Evolutionary conservation across 2,888 invertebrate species (phyloP).

Genomic region (Hypsopygia costalis): DNA sequence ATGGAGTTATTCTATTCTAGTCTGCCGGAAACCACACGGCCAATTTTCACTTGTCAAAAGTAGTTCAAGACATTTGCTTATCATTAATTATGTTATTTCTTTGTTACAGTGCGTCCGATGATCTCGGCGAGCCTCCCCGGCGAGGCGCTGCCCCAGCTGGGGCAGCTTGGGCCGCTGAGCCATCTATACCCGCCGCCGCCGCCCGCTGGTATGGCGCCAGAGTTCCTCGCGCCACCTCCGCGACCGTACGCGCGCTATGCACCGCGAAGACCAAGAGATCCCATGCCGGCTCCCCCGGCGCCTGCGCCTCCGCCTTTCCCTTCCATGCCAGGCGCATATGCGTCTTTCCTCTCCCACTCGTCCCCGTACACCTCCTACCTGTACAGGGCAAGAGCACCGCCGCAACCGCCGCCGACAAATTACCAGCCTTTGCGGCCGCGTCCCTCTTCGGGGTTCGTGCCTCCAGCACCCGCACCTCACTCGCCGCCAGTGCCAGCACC

Average conservation of each 20-base stretch:
- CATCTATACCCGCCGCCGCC: slow-evolving; percentile 79
- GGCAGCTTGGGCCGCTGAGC: slow-evolving; percentile 79
- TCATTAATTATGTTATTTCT: no score
- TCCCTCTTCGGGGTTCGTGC: slow-evolving; percentile 66
- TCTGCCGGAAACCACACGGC: no score
- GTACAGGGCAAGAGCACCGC: slow-evolving; percentile 64
- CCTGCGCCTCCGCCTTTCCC: slow-evolving; percentile 49
- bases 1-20: no score
- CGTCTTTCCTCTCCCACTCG: slow-evolving; percentile 68
- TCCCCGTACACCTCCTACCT: slow-evolving; percentile 63
- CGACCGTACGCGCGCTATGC: slow-evolving; percentile 81
- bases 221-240: slow-evolving; percentile 84
- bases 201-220: slow-evolving; percentile 72
- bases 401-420: slow-evolving; percentile 42
- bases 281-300: slow-evolving; percentile 52
- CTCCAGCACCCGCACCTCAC: slow-evolving; percentile 64
- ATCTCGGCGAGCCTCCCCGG: slow-evolving; percentile 84
- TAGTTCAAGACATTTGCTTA: no score
- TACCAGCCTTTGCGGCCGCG: slow-evolving; percentile 60
- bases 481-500: slow-evolving; percentile 60
- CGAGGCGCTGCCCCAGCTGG: slow-evolving; percentile 82
- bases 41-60: no score
- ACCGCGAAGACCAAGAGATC: slow-evolving; percentile 55
- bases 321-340: slow-evolving; percentile 52
- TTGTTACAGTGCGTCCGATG: slow-evolving; percentile 80